These are phyloP conservation scores for Phallusia fumigata DNA, from an alignment of 23 tunicate genomes.

Conservation along the genomic window DNA sequence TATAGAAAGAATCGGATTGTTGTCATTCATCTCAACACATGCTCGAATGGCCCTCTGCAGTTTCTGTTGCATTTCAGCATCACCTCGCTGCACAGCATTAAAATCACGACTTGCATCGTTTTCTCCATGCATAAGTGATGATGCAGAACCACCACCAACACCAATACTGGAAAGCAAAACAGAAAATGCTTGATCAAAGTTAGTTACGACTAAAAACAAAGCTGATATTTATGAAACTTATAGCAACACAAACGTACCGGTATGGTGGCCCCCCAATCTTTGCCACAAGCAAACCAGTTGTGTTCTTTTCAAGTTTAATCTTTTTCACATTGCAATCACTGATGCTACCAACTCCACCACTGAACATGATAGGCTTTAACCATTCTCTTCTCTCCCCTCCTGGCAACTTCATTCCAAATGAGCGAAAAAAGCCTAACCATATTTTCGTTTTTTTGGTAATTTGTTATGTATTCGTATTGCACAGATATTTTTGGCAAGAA, in stretches of 20 bases:
- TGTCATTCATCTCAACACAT: constrained; percentile 55
- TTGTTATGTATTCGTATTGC: no score
- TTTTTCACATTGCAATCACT: constrained; percentile 46
- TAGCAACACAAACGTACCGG: no score
- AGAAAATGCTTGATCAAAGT: no score
- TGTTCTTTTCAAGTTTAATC: constrained; percentile 36
- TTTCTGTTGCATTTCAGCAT: constrained; percentile 93
- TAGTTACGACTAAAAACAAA: no score
- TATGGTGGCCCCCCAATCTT: constrained; percentile 57
- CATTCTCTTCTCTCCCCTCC: constrained; percentile 62
- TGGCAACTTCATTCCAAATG: constrained; percentile 52
- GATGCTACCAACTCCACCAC: constrained; percentile 78
- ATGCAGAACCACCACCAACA: constrained; percentile 94
- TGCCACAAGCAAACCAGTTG: constrained; percentile 62
- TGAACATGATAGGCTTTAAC: constrained; percentile 93
- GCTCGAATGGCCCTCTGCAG: constrained; percentile 70
- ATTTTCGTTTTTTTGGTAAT: neutral
- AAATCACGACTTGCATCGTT: constrained; percentile 65
- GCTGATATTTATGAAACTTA: no score
- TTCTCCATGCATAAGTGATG: constrained; percentile 86
- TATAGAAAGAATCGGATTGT: constrained; percentile 71
- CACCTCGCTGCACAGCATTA: constrained; percentile 92
- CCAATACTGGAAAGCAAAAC: no score
- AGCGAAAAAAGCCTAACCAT: constrained; percentile 64
- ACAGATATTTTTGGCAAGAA: no score